Conservation (phyloP, 2,113 vertebrate genomes). For the Orientallactaga bullata region DNA sequence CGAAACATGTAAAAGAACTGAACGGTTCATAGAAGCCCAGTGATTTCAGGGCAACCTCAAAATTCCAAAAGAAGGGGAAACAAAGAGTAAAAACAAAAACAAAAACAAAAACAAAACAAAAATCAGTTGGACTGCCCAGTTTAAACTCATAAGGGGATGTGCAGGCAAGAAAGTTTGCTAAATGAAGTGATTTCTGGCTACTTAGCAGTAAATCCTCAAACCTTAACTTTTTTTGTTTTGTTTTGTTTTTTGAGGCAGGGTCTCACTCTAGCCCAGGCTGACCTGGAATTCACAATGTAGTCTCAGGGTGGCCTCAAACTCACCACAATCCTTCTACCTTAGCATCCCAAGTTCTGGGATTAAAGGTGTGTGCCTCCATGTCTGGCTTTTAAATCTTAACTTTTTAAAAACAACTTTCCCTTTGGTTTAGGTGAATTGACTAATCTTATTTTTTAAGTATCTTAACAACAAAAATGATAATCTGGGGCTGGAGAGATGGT, state of each 20-base stretch:
- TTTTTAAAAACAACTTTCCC: neutral
- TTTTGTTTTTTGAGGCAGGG: too few species aligned
- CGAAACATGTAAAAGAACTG: neutral
- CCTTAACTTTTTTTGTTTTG: too few species aligned
- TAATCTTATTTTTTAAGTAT: neutral
- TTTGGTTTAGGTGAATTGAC: constrained; percentile 7
- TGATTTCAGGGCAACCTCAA: constrained; percentile 38
- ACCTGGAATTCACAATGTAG: too few species aligned
- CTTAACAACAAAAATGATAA: neutral
- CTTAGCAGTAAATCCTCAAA: neutral
- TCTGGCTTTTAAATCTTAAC: too few species aligned
- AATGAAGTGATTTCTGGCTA: constrained; percentile 42
- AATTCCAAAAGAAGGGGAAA: neutral
- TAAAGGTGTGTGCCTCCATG: too few species aligned
- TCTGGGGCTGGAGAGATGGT: too few species aligned
- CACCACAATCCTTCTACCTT: too few species aligned
- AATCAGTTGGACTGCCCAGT: neutral
- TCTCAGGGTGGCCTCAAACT: too few species aligned
- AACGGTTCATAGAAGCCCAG: neutral
- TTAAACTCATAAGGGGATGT: neutral
- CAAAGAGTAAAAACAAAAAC: constrained; percentile 23
- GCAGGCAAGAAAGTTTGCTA: neutral
- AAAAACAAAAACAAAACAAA: too few species aligned
- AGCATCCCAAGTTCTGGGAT: too few species aligned
- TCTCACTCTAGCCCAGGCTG: too few species aligned